phyloP scores from a whole-genome alignment of 2,113 vertebrate species.

The Actenoides hombroni region DNA sequence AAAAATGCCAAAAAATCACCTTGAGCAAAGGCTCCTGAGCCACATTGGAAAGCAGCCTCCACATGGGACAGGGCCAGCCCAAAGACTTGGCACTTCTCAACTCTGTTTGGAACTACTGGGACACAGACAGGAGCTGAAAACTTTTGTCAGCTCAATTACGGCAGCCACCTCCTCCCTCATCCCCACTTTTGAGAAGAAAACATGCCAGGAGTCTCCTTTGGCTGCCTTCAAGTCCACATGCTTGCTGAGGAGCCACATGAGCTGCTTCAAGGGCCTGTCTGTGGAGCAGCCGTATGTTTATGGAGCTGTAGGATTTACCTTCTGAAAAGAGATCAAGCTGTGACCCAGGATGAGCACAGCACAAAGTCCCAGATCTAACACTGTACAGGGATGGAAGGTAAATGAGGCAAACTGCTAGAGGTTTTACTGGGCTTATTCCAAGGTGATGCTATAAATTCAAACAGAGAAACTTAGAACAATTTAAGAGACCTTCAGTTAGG shows the following conservation, averaged over 20 bases:
- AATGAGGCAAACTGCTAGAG: not conserved
- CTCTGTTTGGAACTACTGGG: not conserved
- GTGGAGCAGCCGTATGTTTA: rapidly evolving
- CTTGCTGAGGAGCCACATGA: not conserved
- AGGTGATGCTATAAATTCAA: not conserved
- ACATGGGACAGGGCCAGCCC: not conserved
- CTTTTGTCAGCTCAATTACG: not conserved
- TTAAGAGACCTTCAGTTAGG: not conserved
- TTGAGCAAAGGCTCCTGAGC: not conserved
- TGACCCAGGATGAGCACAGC: not conserved
- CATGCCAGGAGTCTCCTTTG: not conserved
- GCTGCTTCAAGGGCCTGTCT: not conserved
- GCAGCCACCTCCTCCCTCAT: not conserved
- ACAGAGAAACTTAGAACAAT: not conserved
- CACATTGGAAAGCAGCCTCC: not conserved
- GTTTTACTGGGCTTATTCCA: not conserved
- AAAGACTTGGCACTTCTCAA: not conserved
- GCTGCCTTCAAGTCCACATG: not conserved
- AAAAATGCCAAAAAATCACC: not conserved
- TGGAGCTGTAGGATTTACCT: not conserved
- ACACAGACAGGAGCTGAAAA: not conserved
- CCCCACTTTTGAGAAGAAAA: not conserved
- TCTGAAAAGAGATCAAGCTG: not conserved
- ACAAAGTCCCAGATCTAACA: not conserved
- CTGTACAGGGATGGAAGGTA: not conserved